Conservation (phyloP, 1,140 invertebrate genomes). For the Idris sp. region DNA sequence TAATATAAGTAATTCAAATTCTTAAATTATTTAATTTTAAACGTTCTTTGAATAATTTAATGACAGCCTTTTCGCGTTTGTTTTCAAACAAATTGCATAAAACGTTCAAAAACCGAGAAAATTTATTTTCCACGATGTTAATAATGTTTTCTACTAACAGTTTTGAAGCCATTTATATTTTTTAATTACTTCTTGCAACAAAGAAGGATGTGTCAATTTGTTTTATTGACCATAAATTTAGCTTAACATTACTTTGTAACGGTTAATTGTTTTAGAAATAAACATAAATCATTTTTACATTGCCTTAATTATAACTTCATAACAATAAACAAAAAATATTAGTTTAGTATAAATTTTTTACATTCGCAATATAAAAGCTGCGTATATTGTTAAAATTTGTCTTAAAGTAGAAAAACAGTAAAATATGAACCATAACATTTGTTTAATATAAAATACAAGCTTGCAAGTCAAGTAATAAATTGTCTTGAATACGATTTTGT, state of each 20-base stretch:
- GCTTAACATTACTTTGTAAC: neutral
- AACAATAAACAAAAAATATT: too few relatives aligned
- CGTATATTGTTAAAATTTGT: too few relatives aligned
- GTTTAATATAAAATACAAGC: conserved; percentile 3
- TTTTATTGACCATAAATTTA: conserved; percentile 9
- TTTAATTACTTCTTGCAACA: neutral
- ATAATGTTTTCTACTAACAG: conserved; percentile 1
- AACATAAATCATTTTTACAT: too few relatives aligned
- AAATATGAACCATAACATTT: neutral
- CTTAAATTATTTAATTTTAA: conserved; percentile 22
- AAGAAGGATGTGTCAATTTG: neutral
- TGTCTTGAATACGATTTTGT: conserved; percentile 35
- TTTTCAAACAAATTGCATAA: conserved; percentile 2
- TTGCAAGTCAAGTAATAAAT: conserved; percentile 27
- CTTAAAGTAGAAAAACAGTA: too few relatives aligned
- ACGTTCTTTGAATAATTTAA: conserved; percentile 16
- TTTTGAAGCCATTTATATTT: neutral
- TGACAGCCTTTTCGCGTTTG: conserved; percentile 6
- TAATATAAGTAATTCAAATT: too few relatives aligned
- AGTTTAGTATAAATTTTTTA: too few relatives aligned
- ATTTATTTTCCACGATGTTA: conserved; percentile 2
- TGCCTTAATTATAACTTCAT: too few relatives aligned
- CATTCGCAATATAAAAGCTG: too few relatives aligned
- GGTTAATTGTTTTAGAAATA: too few relatives aligned
- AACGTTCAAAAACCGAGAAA: neutral